A percentile compares a stretch with the other conserved stretches of the same genome.
These are phyloP conservation scores for Blastomussa wellsi DNA, from an alignment of 92 coral and sea anemone genomes.

Conservation along the genomic window DNA sequence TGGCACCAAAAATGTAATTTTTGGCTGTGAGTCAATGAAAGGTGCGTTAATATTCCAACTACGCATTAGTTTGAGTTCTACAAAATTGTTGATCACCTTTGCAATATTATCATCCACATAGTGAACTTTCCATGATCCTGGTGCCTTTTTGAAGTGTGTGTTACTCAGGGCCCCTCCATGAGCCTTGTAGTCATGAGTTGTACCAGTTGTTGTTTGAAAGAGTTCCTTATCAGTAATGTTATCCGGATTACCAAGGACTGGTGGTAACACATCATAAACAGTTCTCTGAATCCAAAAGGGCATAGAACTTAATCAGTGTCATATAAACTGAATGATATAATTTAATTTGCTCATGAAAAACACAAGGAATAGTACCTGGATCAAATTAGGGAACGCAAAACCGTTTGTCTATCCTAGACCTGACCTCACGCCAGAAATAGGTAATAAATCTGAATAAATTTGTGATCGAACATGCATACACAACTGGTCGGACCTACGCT, in stretches of 20 bases:
- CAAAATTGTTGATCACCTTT: slow-evolving; percentile 22
- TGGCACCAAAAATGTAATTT: too few species aligned
- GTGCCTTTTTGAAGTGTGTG: slow-evolving; percentile 78
- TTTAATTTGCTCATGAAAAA: background rate
- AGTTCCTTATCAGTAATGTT: slow-evolving; percentile 66
- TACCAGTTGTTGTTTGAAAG: slow-evolving; percentile 89
- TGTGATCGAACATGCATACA: too few species aligned
- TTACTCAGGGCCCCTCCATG: slow-evolving; percentile 82
- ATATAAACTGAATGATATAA: background rate
- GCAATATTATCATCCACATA: slow-evolving; percentile 92
- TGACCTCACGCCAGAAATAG: too few species aligned
- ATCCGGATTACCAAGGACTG: slow-evolving; percentile 69
- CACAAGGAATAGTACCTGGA: background rate
- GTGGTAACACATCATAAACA: slow-evolving; percentile 75
- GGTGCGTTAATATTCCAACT: too few species aligned
- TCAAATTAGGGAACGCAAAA: background rate
- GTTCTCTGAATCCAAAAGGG: slow-evolving; percentile 64
- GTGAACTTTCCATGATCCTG: slow-evolving; percentile 92
- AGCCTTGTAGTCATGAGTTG: slow-evolving; percentile 89
- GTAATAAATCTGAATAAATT: too few species aligned
- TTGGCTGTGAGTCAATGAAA: too few species aligned
- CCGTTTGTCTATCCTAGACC: too few species aligned
- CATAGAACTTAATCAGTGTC: background rate
- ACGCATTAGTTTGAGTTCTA: background rate
- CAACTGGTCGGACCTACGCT: too few species aligned